Evolutionary conservation across 2,797 vertebrate species (phyloP), one percentile per base, ranked within the genome.

Genomic region (Leptoclinus maculatus): DNA sequence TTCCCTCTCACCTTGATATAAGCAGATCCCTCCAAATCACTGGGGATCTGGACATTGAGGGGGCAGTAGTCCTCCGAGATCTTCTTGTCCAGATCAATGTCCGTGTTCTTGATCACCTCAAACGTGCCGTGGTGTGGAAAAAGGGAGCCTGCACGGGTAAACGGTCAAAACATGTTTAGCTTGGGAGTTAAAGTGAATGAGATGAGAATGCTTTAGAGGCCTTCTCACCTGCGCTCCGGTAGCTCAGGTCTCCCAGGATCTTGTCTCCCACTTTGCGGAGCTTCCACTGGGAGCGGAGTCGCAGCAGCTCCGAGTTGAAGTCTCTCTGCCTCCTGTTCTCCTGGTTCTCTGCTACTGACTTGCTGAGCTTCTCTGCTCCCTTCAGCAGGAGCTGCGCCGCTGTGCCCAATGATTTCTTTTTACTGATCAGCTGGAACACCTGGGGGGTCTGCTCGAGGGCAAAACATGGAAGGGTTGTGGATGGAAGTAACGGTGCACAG

Each of bases 81-180:
- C 88, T 99, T 99, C 92, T 99, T 99, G 90, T 99, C 98, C 83
- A 98, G 88, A 89, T 99, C 97, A 51, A 99, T 96, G 88, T 99
- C 98, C 11, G 98, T 99, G 94, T 99, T 99, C 94, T 99, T 99
- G 89, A 99, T 97, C 64, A 99, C 98, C 89, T 99, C 98, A 91
- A 99, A 99, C 0, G 97, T 99, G 57, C 98, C 98, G 1, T 98
- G 97, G 89, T 99, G 98, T 81, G 97, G 97, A 88, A 99, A 99
- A 66, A 99, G 95, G 38, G 98, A 99, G 4, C 98, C 98, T 99
- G 85, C 5, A 58, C 0, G 53, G 4, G 25, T 3, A 43, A 51
- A 43, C 0, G 3, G 14, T 58, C 19, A 67, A 29, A 66, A 19
- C 4, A 41, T 11, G 4, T 43, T 54, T n/a, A 66, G 34, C 10